Evolutionary conservation across 2,113 vertebrate genomes (phyloP).

Genomic region (Brachypteracias leptosomus): DNA sequence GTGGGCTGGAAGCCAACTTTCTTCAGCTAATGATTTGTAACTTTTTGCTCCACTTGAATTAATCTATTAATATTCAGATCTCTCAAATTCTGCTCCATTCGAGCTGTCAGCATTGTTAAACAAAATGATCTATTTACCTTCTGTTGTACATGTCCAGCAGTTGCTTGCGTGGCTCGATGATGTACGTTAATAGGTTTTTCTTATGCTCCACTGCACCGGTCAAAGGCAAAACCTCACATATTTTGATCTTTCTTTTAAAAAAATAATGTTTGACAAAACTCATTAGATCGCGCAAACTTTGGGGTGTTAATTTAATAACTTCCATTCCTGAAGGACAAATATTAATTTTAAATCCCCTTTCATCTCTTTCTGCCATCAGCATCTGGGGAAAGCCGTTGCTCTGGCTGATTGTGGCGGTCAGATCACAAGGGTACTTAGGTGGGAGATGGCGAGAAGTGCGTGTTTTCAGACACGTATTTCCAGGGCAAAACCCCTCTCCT

Average conservation of each 20-base stretch:
- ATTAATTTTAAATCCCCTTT: slow-evolving; percentile 37
- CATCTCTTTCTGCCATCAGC: not conserved
- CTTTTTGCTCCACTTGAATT: slow-evolving; percentile 72
- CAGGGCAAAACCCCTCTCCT: not conserved
- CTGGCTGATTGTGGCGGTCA: not conserved
- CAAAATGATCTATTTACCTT: slow-evolving; percentile 67
- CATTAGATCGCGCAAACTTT: not conserved
- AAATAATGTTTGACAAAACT: slow-evolving; percentile 39
- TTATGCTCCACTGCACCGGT: not conserved
- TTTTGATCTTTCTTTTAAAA: slow-evolving; percentile 16
- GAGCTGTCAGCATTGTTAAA: slow-evolving; percentile 56
- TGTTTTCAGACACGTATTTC: not conserved
- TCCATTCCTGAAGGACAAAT: slow-evolving; percentile 31
- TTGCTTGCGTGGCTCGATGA: not conserved
- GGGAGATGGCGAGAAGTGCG: fast-evolving
- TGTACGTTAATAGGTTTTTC: slow-evolving; percentile 40
- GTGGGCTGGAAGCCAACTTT: slow-evolving; percentile 74
- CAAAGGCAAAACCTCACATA: slow-evolving; percentile 37
- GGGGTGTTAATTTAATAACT: slow-evolving; percentile 47
- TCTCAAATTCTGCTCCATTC: slow-evolving; percentile 54
- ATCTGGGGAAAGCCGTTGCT: not conserved
- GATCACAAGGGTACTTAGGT: not conserved
- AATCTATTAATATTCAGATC: slow-evolving; percentile 74
- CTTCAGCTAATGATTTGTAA: slow-evolving; percentile 81
- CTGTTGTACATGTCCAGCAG: slow-evolving; percentile 19